Percentiles rank a stretch among this genome's conserved stretches.
Evolutionary conservation across 2,113 vertebrate genomes (phyloP).

Genomic region (Penelope pileata): DNA sequence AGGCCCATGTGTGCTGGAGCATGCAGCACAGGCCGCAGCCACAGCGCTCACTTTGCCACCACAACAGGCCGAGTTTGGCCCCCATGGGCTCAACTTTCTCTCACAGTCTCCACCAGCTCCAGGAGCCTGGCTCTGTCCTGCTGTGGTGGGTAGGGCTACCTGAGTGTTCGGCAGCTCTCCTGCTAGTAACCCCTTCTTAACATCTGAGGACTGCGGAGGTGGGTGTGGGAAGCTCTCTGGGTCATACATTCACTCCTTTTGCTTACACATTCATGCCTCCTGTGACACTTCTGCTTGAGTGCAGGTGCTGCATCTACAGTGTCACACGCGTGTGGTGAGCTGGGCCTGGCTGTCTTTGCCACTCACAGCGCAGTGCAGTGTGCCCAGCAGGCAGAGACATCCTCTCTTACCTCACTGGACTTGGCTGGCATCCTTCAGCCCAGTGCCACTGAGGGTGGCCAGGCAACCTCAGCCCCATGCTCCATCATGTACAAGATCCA

Average conservation of each 20-base stretch:
- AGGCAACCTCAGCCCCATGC: not conserved
- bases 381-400: not conserved
- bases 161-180: not conserved
- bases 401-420: not conserved
- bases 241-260: not conserved
- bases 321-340: fast-evolving
- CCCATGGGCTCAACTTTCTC: not conserved
- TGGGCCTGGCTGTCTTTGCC: not conserved
- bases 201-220: not conserved
- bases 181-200: not conserved
- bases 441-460: not conserved
- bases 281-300: fast-evolving
- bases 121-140: not conserved
- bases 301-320: not conserved
- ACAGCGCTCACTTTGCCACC: fast-evolving
- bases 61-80: fast-evolving
- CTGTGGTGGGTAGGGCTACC: not conserved
- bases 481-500: not conserved
- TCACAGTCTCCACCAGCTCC: not conserved
- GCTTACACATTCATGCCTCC: not conserved
- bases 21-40: not conserved
- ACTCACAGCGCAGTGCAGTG: fast-evolving
- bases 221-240: not conserved
- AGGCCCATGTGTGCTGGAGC: fast-evolving
- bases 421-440: not conserved